A percentile compares a stretch with the other conserved stretches of the same genome.
Evolutionary conservation across 2,888 invertebrate genomes (phyloP).

Genomic region (Parapristionchus giblindavisi): DNA sequence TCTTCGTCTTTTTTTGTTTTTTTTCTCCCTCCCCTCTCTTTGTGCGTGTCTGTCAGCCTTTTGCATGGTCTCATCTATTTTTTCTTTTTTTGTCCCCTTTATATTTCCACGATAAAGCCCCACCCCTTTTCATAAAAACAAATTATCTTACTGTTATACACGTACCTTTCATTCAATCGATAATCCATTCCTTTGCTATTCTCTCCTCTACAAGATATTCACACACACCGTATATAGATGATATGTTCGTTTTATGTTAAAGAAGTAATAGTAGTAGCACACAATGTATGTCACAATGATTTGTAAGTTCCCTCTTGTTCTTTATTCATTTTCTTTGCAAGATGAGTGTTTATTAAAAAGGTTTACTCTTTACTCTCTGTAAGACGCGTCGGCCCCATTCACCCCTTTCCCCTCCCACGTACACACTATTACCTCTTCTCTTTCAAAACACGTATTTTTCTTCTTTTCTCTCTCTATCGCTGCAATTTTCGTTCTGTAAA

Average conservation of each 20-base stretch:
- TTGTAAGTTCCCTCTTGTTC: too few species aligned
- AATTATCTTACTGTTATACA: background rate
- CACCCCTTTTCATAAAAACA: background rate
- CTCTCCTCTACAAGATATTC: background rate
- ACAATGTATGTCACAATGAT: too few species aligned
- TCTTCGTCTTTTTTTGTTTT: background rate
- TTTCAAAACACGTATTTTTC: constrained; percentile 37
- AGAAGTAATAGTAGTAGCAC: too few species aligned
- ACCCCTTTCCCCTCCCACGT: background rate
- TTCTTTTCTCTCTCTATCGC: too few species aligned
- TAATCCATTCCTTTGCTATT: background rate
- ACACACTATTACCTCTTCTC: constrained; percentile 25
- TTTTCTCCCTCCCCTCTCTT: constrained; percentile 23
- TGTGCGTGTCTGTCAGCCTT: constrained; percentile 32
- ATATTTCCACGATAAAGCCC: constrained; percentile 1
- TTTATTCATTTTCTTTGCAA: too few species aligned
- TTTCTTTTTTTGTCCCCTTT: constrained; percentile 17
- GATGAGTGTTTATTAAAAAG: too few species aligned
- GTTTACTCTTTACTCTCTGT: constrained; percentile 13
- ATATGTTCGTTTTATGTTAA: too few species aligned
- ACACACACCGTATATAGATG: constrained; percentile 1
- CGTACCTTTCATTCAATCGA: constrained; percentile 27
- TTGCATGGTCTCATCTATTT: constrained; percentile 33
- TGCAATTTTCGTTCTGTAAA: too few species aligned
- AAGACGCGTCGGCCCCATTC: constrained; percentile 25